Evolutionary conservation across 2,797 vertebrate genomes (phyloP).

Genomic region (Sebastes flavidus): DNA sequence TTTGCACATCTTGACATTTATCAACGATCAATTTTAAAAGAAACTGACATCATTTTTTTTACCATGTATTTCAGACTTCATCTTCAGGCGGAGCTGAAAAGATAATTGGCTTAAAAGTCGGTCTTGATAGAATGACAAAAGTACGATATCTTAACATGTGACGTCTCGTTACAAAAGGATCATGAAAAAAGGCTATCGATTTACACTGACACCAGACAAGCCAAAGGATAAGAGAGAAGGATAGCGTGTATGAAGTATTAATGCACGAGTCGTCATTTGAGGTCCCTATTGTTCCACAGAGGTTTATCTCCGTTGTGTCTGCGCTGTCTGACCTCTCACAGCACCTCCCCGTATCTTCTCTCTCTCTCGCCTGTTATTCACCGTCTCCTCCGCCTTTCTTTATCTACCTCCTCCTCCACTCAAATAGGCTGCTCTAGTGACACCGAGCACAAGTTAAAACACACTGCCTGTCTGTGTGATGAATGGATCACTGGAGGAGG

Average conservation of each 20-base stretch:
- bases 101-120: slow-evolving; percentile 19
- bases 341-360: neutral
- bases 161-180: slow-evolving; percentile 2
- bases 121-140: slow-evolving; percentile 24
- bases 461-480: slow-evolving; percentile 63
- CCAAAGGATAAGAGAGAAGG: neutral
- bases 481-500: slow-evolving; percentile 55
- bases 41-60: slow-evolving; percentile 1
- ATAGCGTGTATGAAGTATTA: slow-evolving; percentile 19
- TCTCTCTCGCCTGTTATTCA: neutral
- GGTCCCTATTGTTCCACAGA: neutral
- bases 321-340: neutral
- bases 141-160: slow-evolving; percentile 6
- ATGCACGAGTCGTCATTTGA: neutral
- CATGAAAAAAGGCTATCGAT: slow-evolving; percentile 4
- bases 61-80: slow-evolving; percentile 5
- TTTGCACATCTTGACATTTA: neutral
- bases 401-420: slow-evolving; percentile 36
- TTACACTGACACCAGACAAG: slow-evolving; percentile 20
- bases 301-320: slow-evolving; percentile 23
- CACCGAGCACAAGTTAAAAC: slow-evolving; percentile 56
- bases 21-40: slow-evolving; percentile 24
- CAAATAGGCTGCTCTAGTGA: slow-evolving; percentile 31
- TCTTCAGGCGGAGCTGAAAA: neutral
- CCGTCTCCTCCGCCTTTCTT: slow-evolving; percentile 11